phyloP scores from a whole-genome alignment of 2,888 invertebrate species.

The Sipha maydis region DNA sequence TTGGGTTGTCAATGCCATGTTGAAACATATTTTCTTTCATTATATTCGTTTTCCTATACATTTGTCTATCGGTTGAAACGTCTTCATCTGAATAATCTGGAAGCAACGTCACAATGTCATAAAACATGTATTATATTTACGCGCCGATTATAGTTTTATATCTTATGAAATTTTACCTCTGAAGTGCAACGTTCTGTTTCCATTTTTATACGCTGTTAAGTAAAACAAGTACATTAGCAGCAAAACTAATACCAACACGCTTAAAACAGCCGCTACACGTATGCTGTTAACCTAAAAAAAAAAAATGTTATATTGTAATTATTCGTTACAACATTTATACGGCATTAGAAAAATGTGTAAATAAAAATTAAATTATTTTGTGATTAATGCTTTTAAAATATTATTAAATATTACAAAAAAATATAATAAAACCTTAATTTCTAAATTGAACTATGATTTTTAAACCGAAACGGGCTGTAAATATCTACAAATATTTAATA shows the following conservation, averaged over 20 bases:
- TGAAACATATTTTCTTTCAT: slow-evolving; percentile 62
- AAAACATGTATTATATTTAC: too few species aligned
- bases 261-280: slow-evolving; percentile 64
- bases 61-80: slow-evolving; percentile 55
- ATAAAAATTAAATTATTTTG: neutral
- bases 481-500: too few species aligned
- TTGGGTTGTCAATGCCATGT: slow-evolving; percentile 63
- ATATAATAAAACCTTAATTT: too few species aligned
- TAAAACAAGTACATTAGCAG: slow-evolving; percentile 63
- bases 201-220: slow-evolving; percentile 60
- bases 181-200: slow-evolving; percentile 62
- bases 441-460: too few species aligned
- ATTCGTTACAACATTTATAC: neutral
- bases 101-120: neutral
- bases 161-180: slow-evolving; percentile 47
- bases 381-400: too few species aligned
- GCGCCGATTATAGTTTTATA: neutral
- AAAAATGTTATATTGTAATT: slow-evolving; percentile 16
- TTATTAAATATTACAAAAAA: too few species aligned
- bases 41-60: slow-evolving; percentile 62
- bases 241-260: slow-evolving; percentile 64
- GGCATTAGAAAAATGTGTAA: neutral
- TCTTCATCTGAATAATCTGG: slow-evolving; percentile 61
- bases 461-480: too few species aligned
- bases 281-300: slow-evolving; percentile 65